Evolutionary conservation across 2,797 vertebrate genomes (phyloP), one percentile per base, ranked within the genome.

Genomic region (Onychomys leucogaster): DNA sequence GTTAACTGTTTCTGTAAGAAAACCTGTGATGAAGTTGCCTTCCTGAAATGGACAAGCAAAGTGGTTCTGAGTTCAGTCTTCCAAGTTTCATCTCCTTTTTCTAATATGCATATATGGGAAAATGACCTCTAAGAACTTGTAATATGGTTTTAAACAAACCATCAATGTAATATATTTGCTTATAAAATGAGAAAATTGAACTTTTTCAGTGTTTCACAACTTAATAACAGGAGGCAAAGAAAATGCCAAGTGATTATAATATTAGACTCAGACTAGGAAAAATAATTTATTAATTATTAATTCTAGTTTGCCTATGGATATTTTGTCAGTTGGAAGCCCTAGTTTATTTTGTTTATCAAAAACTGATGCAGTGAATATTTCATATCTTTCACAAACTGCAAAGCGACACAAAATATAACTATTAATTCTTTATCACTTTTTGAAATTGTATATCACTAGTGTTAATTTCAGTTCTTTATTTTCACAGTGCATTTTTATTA

Each of bases 391-490:
- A 32, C 29, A 75, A 91, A 80, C 2, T 77, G 17, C 55, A 94
- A 63, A n/a, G 65, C 71, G 25, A 55, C 86, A 52, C 19, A 88
- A 89, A 90, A 86, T 46, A 76, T 82, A 29, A 49, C 43, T 41
- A 41, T 73, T 89, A 27, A 71, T 63, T 67, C 8, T 52, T 0
- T 23, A 89, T 77, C 8, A 67, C 12, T 61, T 94, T 89, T 65
- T 59, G 43, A 87, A 87, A 94, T 52, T 94, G 13, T 67, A 32
- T 55, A 55, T 81, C 52, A 43, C 7, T 78, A 57, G 1, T 52
- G 7, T 85, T 46, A 69, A 71, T 46, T 92, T 76, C 9, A 95
- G 46, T 61, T 81, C 37, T 94, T 65, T 4, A 93, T 93, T 92
- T 90, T 10, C 84, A 85, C n/a, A 57, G 16, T 65, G 3, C 69